Conservation (phyloP, 2,113 vertebrate genomes). For the Sinocyclocheilus rhinocerous region DNA sequence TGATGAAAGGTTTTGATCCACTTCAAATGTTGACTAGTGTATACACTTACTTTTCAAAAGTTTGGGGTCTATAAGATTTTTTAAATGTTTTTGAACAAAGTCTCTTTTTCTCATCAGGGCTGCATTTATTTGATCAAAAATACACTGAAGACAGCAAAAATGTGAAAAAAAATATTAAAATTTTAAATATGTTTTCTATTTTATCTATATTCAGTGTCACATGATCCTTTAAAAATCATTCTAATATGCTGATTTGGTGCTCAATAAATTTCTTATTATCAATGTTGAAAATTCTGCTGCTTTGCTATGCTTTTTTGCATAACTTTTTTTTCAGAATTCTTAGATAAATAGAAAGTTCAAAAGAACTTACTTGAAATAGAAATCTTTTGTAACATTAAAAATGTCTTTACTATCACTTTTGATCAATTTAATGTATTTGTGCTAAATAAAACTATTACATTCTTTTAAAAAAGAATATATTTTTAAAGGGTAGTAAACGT, state of each 20-base stretch:
- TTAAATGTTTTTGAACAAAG: neutral
- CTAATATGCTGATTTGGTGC: neutral
- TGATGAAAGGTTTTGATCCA: no score
- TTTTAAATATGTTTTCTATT: neutral
- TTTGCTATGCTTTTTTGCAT: neutral
- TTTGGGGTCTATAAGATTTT: neutral
- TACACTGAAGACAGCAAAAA: no score
- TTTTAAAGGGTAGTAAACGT: neutral
- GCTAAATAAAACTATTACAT: neutral
- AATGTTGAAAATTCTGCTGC: neutral
- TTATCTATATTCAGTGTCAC: no score
- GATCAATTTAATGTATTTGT: neutral
- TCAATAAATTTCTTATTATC: neutral
- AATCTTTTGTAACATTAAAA: neutral
- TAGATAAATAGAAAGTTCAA: neutral
- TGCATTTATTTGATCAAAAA: neutral
- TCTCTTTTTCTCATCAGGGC: neutral
- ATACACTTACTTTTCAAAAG: neutral
- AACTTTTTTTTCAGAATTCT: neutral
- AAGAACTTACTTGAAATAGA: neutral
- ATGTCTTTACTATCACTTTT: neutral
- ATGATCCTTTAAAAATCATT: neutral
- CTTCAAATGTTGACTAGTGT: no score
- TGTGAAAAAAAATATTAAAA: no score
- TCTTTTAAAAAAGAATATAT: neutral